Base-by-base conservation (phyloP, 2,113 vertebrate genomes). In the Corythoichthys haematopterus region DNA sequence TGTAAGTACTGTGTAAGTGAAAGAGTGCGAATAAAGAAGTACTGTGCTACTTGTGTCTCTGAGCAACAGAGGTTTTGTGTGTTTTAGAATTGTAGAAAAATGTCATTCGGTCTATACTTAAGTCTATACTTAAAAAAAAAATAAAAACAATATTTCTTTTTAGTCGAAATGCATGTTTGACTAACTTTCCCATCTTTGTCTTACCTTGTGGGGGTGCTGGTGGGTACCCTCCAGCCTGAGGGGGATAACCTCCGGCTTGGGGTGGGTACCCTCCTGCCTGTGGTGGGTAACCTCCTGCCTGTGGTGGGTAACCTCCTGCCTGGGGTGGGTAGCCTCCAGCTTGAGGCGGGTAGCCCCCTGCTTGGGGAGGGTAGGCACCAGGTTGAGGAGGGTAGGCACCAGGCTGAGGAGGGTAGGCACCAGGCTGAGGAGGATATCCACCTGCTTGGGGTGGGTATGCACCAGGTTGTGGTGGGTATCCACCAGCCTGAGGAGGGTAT, bases 341-440 rank as follows among this genome's bases (percentile, higher is more conserved):
- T 11, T 88, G 88, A 0, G 85, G 80, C 0, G 87, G 87, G 43
- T 88, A 90, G 0, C 50, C 81, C 0, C 89, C 86, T 0, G 85
- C 13, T 1, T 85, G 81, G 0, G 87, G 80, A 0, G 90, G 90
- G 46, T 90, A 92, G 2, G 50, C 80, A 0, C 93, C 90, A 0
- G 90, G 15, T 2, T 95, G 91, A 0, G 81, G 91, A 0, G 95
- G 96, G 65, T 95, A 97, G 2, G 90, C 93, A 0, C 91, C 88
- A 0, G 85, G 14, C 2, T 87, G 88, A 0, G 88, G 82, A 2
- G 88, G 90, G 70, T 92, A 92, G 3, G 3, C 81, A 0, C 90
- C 87, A 0, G 87, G 28, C 52, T 92, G 91, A 0, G 87, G 82
- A 0, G 90, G 91, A 47, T 90, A 92, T 0, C 11, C 79, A 0